Percentiles rank a stretch among this genome's conserved stretches.
phyloP scores from a whole-genome alignment of 2,888 invertebrate species.

The Nudaria mundana region DNA sequence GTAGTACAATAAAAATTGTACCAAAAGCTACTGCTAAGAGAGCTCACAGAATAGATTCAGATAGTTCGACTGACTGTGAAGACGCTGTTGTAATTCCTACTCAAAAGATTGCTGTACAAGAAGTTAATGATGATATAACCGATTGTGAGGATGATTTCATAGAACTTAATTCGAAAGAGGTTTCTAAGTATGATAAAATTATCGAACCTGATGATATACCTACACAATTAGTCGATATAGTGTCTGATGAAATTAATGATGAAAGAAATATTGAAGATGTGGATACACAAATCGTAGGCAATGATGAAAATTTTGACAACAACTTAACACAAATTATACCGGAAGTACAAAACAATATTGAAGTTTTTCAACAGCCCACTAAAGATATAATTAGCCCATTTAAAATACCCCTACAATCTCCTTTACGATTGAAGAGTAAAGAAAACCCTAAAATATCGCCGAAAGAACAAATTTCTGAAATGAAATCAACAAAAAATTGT shows the following conservation, averaged over 20 bases:
- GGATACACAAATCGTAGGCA: conserved; percentile 48
- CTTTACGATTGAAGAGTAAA: conserved; percentile 50
- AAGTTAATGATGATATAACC: conserved; percentile 36
- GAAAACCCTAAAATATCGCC: conserved; percentile 27
- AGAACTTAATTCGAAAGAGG: conserved; percentile 22
- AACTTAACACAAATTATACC: conserved; percentile 50
- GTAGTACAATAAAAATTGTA: too few relatives aligned
- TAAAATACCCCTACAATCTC: conserved; percentile 56
- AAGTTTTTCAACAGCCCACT: conserved; percentile 12
- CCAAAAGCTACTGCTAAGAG: conserved; percentile 22
- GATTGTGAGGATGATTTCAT: conserved; percentile 48
- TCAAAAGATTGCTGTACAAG: conserved; percentile 27
- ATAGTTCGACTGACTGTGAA: conserved; percentile 41
- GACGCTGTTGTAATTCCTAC: conserved; percentile 34
- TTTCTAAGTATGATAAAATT: conserved; percentile 1
- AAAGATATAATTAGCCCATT: conserved; percentile 50
- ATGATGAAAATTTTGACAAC: conserved; percentile 40
- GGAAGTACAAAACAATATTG: conserved; percentile 20
- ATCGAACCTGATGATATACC: conserved; percentile 32
- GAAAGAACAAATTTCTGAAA: conserved; percentile 22
- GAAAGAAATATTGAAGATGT: conserved; percentile 39
- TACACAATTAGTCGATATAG: conserved; percentile 39
- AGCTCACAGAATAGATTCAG: conserved; percentile 31
- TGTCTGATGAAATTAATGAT: conserved; percentile 14
- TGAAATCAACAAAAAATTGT: conserved; percentile 25